Conservation (phyloP, 2,797 vertebrate species). For the Crenuchus spilurus region DNA sequence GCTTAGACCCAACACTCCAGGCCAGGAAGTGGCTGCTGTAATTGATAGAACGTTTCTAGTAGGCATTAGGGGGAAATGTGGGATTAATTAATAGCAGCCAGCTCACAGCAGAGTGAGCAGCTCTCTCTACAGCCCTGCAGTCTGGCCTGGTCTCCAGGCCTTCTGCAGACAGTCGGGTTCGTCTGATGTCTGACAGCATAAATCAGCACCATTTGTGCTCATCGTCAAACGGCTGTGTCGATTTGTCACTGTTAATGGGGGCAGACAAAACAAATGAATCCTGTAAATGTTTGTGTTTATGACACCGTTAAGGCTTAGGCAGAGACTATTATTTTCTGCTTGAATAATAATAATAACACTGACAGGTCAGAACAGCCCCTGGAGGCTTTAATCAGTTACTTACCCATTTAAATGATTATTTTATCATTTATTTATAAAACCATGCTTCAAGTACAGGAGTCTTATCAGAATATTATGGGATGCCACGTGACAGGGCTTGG, state of each 20-base stretch:
- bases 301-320: not conserved
- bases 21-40: conserved; percentile 17
- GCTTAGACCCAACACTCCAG: conserved; percentile 30
- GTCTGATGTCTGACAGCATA: conserved; percentile 45
- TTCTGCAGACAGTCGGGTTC: conserved; percentile 1
- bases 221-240: conserved; percentile 45
- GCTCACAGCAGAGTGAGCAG: not conserved
- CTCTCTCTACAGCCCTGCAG: conserved; percentile 10
- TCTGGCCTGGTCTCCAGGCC: conserved; percentile 35
- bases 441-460: too few relatives aligned
- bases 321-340: conserved; percentile 11
- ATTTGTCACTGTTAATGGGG: conserved; percentile 52
- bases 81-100: conserved; percentile 50
- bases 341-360: conserved; percentile 1
- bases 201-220: conserved; percentile 40
- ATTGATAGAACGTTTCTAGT: conserved; percentile 30
- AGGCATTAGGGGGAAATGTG: conserved; percentile 12
- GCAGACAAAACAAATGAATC: conserved; percentile 60
- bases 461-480: too few relatives aligned
- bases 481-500: too few relatives aligned
- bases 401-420: too few relatives aligned
- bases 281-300: conserved; percentile 50
- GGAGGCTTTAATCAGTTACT: not conserved
- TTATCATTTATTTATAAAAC: too few relatives aligned
- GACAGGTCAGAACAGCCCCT: not conserved